Evolutionary conservation across 2,888 invertebrate species (phyloP).

Genomic region (Neelides folsomi): DNA sequence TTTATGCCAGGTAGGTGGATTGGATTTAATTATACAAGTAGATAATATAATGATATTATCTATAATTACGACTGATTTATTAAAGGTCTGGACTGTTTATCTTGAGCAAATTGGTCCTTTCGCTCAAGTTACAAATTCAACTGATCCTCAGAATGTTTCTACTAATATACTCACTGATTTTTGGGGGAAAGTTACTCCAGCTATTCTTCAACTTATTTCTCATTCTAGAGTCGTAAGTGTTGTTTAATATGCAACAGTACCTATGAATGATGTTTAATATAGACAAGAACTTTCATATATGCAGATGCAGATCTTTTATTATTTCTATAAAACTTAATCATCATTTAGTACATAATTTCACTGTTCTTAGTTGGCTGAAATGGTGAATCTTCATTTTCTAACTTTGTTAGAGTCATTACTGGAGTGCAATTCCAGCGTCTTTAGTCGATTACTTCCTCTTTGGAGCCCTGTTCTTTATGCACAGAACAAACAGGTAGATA

Average conservation of each 20-base stretch:
- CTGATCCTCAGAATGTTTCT: constrained; percentile 58
- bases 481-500: constrained; percentile 69
- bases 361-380: constrained; percentile 94
- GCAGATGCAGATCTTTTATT: no score
- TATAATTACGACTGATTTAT: no score
- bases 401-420: constrained; percentile 85
- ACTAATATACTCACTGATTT: constrained; percentile 84
- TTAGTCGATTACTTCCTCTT: constrained; percentile 79
- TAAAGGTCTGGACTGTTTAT: constrained; percentile 96
- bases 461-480: constrained; percentile 94
- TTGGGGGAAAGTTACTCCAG: constrained; percentile 96
- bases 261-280: no score
- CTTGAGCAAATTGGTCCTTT: constrained; percentile 70
- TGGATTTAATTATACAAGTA: background rate
- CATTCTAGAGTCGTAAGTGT: constrained; percentile 75
- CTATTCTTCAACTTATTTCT: constrained; percentile 78
- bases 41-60: no score
- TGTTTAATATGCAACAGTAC: background rate
- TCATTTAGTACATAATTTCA: background rate
- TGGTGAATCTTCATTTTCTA: constrained; percentile 92
- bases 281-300: no score
- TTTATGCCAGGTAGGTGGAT: constrained; percentile 65
- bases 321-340: background rate
- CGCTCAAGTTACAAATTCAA: constrained; percentile 40
- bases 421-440: constrained; percentile 84